Evolutionary conservation across 2,888 invertebrate genomes (phyloP).

Genomic region (Aproaerema taeniolella): DNA sequence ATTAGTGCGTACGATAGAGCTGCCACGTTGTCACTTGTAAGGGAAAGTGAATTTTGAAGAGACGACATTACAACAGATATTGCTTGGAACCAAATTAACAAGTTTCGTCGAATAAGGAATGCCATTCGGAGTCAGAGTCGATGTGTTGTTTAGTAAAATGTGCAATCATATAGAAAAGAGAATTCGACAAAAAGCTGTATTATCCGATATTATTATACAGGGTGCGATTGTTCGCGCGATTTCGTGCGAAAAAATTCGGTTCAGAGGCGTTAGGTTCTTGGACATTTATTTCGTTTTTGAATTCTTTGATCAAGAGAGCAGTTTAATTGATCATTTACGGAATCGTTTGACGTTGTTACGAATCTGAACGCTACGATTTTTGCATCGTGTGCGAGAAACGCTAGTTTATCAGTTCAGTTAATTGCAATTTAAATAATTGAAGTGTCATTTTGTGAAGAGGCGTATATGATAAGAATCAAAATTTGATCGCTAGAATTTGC

Average conservation of each 20-base stretch:
- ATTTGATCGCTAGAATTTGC: too few species aligned
- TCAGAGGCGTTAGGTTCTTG: slow-evolving; percentile 29
- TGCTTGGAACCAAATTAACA: slow-evolving; percentile 27
- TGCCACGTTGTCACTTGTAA: slow-evolving; percentile 9
- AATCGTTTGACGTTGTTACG: slow-evolving; percentile 32
- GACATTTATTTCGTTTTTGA: slow-evolving; percentile 29
- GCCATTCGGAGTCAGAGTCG: slow-evolving; percentile 35
- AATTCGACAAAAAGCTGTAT: slow-evolving; percentile 50
- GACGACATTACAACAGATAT: slow-evolving; percentile 14
- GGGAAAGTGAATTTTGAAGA: slow-evolving; percentile 21
- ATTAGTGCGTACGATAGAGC: slow-evolving; percentile 16
- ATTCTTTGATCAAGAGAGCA: slow-evolving; percentile 30
- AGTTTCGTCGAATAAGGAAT: slow-evolving; percentile 34
- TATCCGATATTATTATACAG: slow-evolving; percentile 51
- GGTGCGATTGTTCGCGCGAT: slow-evolving; percentile 48
- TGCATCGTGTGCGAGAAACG: slow-evolving; percentile 26
- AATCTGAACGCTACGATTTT: slow-evolving; percentile 27
- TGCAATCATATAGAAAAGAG: slow-evolving; percentile 64
- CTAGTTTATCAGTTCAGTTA: too few species aligned
- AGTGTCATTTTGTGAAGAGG: background rate
- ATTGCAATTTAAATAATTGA: too few species aligned
- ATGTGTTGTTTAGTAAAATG: slow-evolving; percentile 61
- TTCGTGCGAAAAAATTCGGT: slow-evolving; percentile 44
- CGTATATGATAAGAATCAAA: too few species aligned
- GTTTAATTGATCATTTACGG: slow-evolving; percentile 53